Conservation (phyloP, 2,797 vertebrate species). For the Ctenopoma multispine region DNA sequence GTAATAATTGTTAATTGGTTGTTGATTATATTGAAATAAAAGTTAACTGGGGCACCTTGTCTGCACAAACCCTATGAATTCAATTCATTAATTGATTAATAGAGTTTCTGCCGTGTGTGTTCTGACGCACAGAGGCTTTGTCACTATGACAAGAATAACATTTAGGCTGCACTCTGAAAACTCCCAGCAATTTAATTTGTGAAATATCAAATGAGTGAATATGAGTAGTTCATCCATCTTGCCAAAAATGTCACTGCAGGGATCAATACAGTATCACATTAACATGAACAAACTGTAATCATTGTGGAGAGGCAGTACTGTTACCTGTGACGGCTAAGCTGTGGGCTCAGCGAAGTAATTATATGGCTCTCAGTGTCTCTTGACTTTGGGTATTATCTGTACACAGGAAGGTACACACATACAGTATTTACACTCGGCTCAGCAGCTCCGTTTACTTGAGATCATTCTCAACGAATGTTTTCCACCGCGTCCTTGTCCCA, state of each 20-base stretch:
- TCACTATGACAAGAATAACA: no score
- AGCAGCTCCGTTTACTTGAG: not conserved
- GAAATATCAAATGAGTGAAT: not conserved
- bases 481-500: not conserved
- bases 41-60: no score
- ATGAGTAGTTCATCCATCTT: conserved; percentile 1
- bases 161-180: not conserved
- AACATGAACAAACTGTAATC: conserved; percentile 18
- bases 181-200: not conserved
- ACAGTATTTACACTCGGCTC: not conserved
- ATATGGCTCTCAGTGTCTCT: conserved; percentile 6
- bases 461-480: not conserved
- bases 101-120: no score
- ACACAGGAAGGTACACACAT: not conserved
- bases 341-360: conserved; percentile 28
- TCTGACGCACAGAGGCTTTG: not conserved
- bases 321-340: conserved; percentile 7
- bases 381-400: conserved; percentile 2
- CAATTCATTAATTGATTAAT: no score
- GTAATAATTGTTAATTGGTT: not conserved
- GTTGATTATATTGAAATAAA: no score
- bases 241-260: not conserved
- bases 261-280: not conserved
- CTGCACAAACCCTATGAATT: no score
- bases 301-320: not conserved